These are phyloP conservation scores for Parambassis ranga DNA, from an alignment of 2,797 vertebrate species.

Conservation along the genomic window DNA sequence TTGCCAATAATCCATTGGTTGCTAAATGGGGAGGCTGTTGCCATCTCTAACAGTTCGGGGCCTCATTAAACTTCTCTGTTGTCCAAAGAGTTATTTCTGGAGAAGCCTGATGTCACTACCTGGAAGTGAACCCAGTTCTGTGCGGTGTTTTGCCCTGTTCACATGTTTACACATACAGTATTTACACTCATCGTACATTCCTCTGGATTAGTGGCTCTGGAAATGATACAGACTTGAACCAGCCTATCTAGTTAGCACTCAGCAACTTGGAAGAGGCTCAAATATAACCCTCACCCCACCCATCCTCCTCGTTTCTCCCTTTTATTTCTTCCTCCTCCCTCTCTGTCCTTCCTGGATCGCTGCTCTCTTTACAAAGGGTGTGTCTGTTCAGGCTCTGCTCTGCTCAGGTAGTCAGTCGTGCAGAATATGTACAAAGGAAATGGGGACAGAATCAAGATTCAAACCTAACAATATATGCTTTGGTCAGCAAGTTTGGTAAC, in stretches of 20 bases:
- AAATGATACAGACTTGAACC: background rate
- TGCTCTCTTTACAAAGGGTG: conserved; percentile 69
- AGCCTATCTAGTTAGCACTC: background rate
- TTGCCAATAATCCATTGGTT: no score
- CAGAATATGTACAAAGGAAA: background rate
- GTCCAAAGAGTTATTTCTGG: no score
- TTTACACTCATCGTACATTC: background rate
- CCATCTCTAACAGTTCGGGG: no score
- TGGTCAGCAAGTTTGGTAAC: no score
- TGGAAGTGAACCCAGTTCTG: background rate
- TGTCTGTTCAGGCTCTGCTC: conserved; percentile 60
- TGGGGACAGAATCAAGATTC: background rate
- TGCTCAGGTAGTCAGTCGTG: conserved; percentile 34
- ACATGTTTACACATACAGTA: background rate
- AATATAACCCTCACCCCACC: conserved; percentile 9
- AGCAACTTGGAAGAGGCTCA: background rate
- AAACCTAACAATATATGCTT: no score
- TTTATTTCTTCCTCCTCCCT: conserved; percentile 2
- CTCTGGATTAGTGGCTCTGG: background rate
- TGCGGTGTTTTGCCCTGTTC: background rate
- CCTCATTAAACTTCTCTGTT: no score
- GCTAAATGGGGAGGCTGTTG: no score
- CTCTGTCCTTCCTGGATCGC: conserved; percentile 5
- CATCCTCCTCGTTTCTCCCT: conserved; percentile 8
- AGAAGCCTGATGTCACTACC: background rate